These are phyloP conservation scores for Tor tambroides DNA, from an alignment of 2,113 vertebrate species.

Conservation along the genomic window DNA sequence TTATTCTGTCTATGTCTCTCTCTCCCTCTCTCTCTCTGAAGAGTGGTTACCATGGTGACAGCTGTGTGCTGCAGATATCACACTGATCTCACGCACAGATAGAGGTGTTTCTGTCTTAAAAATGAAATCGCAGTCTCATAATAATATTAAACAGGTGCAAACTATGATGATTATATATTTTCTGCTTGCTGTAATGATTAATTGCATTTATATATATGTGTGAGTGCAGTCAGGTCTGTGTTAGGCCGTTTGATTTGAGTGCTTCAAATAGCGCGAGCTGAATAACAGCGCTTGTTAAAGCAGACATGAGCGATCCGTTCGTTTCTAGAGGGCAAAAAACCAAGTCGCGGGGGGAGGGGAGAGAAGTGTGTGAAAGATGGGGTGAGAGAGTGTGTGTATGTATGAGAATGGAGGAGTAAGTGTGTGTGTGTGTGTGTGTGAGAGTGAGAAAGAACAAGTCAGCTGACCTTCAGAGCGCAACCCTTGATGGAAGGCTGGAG, in stretches of 20 bases:
- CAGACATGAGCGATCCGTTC: conserved; percentile 2
- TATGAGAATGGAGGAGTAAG: conserved; percentile 34
- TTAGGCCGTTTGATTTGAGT: background rate
- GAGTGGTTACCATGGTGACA: conserved; percentile 63
- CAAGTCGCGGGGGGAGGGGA: conserved; percentile 1
- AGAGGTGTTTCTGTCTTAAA: conserved; percentile 46
- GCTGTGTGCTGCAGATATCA: conserved; percentile 60
- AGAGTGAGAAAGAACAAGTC: conserved; percentile 53
- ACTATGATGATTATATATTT: conserved; percentile 6
- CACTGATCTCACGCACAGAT: conserved; percentile 50
- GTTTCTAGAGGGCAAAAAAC: background rate
- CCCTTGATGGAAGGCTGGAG: conserved; percentile 70
- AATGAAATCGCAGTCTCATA: conserved; percentile 6
- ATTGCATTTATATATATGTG: conserved; percentile 41
- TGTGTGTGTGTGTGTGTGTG: conserved; percentile 29
- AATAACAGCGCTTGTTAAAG: conserved; percentile 34
- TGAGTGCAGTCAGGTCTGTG: conserved; percentile 52
- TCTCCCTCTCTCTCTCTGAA: background rate
- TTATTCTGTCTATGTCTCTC: conserved; percentile 31
- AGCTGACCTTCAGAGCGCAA: conserved; percentile 79
- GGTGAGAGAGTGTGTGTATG: conserved; percentile 18
- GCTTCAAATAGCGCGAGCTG: background rate
- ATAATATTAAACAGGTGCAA: conserved; percentile 6
- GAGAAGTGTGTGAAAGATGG: conserved; percentile 17
- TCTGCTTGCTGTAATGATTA: background rate